Evolutionary conservation across 1,140 invertebrate species (phyloP).

Genomic region (Nasonia giraulti): DNA sequence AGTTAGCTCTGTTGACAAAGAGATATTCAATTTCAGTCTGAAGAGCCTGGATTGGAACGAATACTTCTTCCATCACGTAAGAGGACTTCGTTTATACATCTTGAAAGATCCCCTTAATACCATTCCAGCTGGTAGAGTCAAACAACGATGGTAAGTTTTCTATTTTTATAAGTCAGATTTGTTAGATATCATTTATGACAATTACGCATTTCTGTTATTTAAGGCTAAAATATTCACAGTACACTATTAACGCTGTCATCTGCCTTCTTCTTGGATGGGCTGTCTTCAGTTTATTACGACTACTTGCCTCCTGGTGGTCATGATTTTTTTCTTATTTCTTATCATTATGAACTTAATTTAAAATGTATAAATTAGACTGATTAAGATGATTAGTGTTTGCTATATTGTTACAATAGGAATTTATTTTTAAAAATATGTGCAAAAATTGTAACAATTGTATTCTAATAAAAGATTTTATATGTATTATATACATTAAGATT

Average conservation of each 20-base stretch:
- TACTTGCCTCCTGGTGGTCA: too few relatives aligned
- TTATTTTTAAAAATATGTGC: too few relatives aligned
- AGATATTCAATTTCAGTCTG: constrained; percentile 72
- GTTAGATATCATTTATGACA: not conserved
- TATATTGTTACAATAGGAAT: too few relatives aligned
- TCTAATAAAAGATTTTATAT: too few relatives aligned
- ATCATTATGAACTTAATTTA: too few relatives aligned
- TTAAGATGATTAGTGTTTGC: too few relatives aligned
- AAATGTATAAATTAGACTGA: too few relatives aligned
- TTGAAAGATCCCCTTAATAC: constrained; percentile 71
- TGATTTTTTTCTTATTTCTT: too few relatives aligned
- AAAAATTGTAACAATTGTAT: too few relatives aligned
- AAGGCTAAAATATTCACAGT: constrained; percentile 51
- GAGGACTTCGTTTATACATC: constrained; percentile 72
- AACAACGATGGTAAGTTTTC: constrained; percentile 57
- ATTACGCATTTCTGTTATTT: constrained; percentile 25
- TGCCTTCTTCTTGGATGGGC: constrained; percentile 42
- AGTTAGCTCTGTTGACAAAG: constrained; percentile 72
- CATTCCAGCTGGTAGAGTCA: constrained; percentile 55
- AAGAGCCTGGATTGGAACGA: constrained; percentile 70
- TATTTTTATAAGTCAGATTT: too few relatives aligned
- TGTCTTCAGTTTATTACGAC: not conserved
- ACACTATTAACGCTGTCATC: constrained; percentile 37
- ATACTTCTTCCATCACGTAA: constrained; percentile 69
- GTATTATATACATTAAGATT: too few relatives aligned